Conservation (phyloP, 2,113 vertebrate species). For the Cephalopterus ornatus region DNA sequence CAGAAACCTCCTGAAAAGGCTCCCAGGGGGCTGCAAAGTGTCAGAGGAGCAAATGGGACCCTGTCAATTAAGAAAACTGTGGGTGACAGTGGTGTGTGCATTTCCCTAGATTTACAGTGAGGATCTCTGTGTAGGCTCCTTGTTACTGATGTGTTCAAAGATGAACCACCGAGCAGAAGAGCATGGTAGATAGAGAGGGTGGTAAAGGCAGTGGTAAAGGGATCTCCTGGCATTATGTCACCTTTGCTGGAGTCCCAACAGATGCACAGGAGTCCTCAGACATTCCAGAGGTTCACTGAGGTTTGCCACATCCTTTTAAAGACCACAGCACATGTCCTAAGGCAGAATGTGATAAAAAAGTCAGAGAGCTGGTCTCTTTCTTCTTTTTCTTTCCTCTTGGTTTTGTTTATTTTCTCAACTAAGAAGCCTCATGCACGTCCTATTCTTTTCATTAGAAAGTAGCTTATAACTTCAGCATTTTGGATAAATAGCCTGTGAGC, state of each 20-base stretch:
- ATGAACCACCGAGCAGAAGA: not conserved
- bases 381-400: not conserved
- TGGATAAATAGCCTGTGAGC: not conserved
- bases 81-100: accelerated
- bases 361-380: not conserved
- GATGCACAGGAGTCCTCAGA: not conserved
- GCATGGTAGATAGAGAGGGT: not conserved
- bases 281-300: not conserved
- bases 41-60: not conserved
- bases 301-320: not conserved
- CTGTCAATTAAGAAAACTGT: accelerated
- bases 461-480: not conserved
- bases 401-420: not conserved
- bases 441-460: not conserved
- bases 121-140: not conserved
- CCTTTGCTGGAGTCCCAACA: not conserved
- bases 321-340: not conserved
- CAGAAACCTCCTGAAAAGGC: not conserved
- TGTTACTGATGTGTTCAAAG: not conserved
- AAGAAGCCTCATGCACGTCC: not conserved
- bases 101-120: not conserved
- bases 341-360: not conserved
- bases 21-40: not conserved
- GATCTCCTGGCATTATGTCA: not conserved
- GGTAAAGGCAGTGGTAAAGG: not conserved